Base-by-base conservation (phyloP, 1,140 invertebrate genomes). In the Eurytemora carolleeae region DNA sequence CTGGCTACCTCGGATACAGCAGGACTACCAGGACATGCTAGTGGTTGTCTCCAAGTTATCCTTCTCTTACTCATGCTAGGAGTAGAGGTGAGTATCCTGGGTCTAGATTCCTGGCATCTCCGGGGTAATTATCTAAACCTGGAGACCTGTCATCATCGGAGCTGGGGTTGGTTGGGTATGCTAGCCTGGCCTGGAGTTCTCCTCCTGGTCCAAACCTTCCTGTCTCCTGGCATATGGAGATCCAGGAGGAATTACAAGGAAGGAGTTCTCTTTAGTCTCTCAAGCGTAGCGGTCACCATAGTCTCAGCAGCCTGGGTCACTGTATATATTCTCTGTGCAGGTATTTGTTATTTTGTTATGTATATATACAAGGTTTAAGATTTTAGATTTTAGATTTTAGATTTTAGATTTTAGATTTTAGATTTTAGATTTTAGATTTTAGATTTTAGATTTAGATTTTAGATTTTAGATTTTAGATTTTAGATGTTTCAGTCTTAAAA, bases 171-270 rank as follows among this genome's bases (percentile, higher is more conserved):
- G 31, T 44, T 44, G 31, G 64, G 61, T 16, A 55, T 65, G 55
- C 58, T 61, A 55, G 58, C 63, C 24, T 65, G 62, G 59, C n/a
- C 63, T 15, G 54, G 59, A 23, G 26, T 25, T 1, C 31, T 44
- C 7, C 31, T 44, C 31, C 31, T 44, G 7, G 19, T 26, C 25
- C 53, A 18, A 53, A 18, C 22, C 3, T 24, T 26, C n/a, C n/a
- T 24, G 2, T 15, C 21, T 0, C 57, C 61, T 25, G 67, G 67
- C 23, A 67, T 66, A 3, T 44, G 57, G n/a, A 73, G 73, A 31
- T 74, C 77, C 18, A 75, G 73, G 26, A 72, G 79, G 24, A 80
- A 81, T 69, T 78, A 80, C 66, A 72, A 72, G 2, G 80, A 81
- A 64, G 78, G 79, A 2, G 72, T 74, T 22, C 76, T 76, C n/a